Evolutionary conservation across 2,797 vertebrate genomes (phyloP), one percentile per base, ranked within the genome.

Genomic region (Pseudochirops cupreus): DNA sequence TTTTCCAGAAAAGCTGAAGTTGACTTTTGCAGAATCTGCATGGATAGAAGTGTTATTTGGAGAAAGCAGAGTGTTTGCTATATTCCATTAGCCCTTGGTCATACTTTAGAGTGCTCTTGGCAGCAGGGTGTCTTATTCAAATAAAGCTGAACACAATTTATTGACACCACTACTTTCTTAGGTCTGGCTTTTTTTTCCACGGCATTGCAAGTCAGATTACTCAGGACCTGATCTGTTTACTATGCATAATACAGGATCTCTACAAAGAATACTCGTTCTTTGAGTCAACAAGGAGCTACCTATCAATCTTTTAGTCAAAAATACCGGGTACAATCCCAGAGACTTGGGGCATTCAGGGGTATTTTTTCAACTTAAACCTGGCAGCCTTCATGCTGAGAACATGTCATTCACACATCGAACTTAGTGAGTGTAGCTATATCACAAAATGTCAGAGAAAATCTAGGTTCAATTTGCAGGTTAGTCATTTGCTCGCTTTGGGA

Each of bases 1-100:
- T 95, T 95, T 92, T 82, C 93, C 90, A 56, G 12, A 96, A 94
- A 95, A 92, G 26, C 52, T 92, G 14, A 18, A 16, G 21, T 58
- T 96, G 52, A 54, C 21, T 96, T 95, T 95, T 94, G 16, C 24
- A 94, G 94, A 96, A 95, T 96, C 6, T 93, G 16, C 24, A 87
- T 93, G 11, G 91, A 91, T 96, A 94, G 90, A 12, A 93, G 26
- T 87, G 62, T 91, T 90, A 95, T 96, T 95, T 58, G 93, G 92
- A 93, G 62, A 5, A 94, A 94, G 59, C 56, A 7, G 39, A 93
- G 2, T 67, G 26, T 87, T 97, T 95, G 93, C 62, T 95, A 93
- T 95, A 93, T 95, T 54, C 87, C 33, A 56, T 95, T 93, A 94
- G 1, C 90, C 31, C 46, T 92, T 14, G 1, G 46, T 56, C 93